Base-by-base conservation (phyloP, 2,113 vertebrate species). In the Felis catus region DNA sequence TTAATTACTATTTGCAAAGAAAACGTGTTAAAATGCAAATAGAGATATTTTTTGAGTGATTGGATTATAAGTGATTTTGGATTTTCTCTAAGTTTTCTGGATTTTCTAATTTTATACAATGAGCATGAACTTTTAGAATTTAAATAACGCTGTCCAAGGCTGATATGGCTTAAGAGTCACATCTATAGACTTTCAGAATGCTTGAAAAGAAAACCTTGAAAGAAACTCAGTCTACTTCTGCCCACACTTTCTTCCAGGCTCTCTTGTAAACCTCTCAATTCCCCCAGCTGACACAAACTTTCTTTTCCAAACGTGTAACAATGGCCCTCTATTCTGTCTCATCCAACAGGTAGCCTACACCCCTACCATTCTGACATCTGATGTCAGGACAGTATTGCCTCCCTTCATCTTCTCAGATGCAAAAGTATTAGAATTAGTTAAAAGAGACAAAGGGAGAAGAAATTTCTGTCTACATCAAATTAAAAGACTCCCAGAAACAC, bases 21-120 rank as follows among this genome's bases (percentile, higher is more conserved):
- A 88, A 94, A 45, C 14, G 53, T 91, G 41, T 74, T 74, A 94
- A 97, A 95, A 85, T 79, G 25, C 63, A 78, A 91, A 63, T 65
- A 25, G 29, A 78, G 29, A 29, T 70, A 53, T 87, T 89, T 65
- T 96, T 18, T 76, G 18, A 76, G 18, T 61, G 21, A 81, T 45
- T 76, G 10, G 25, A 79, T 83, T 78, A n/a, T 83, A 82, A 80
- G 4, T 5, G 5, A 76, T 94, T 94, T 76, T 61, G 39, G 36
- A 81, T 81, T 92, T 91, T 66, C 29, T n/a, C 31, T 29, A 45
- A 16, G 4, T 79, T 82, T 70, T 65, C 25, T 11, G 18, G 58
- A 48, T 74, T n/a, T 84, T 94, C 41, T 89, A 27, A 48, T 89
- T 93, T 58, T 82, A 53, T 45, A 55, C 3, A 14, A 63, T 71